A percentile compares a stretch with the other conserved stretches of the same genome.
Conservation (phyloP, 2,113 vertebrate genomes). For the Mastomys coucha region DNA sequence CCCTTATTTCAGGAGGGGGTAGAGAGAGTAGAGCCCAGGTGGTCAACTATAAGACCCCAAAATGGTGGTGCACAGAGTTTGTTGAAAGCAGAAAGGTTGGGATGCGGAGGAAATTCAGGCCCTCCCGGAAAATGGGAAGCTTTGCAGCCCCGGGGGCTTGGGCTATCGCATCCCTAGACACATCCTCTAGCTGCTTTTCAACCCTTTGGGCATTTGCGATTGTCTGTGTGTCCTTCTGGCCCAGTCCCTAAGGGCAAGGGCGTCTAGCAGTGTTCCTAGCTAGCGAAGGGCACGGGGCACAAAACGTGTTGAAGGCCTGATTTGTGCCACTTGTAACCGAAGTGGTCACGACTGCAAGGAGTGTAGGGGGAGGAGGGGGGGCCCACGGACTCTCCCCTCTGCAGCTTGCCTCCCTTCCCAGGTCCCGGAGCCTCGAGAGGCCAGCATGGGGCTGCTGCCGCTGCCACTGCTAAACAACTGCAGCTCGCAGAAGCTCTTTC, state of each 20-base stretch:
- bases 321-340: constrained; percentile 81
- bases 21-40: constrained; percentile 39
- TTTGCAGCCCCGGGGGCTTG: background rate
- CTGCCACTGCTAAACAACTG: constrained; percentile 80
- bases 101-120: constrained; percentile 58
- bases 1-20: background rate
- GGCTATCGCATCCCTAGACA: background rate
- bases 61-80: constrained; percentile 14
- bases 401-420: constrained; percentile 80
- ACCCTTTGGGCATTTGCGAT: background rate
- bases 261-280: constrained; percentile 56
- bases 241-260: constrained; percentile 74
- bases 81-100: constrained; percentile 35
- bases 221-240: constrained; percentile 68
- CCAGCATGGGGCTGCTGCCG: constrained; percentile 75
- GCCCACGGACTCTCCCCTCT: constrained; percentile 70
- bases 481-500: constrained; percentile 82
- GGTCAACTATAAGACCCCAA: background rate
- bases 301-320: constrained; percentile 77
- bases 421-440: constrained; percentile 81
- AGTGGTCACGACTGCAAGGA: constrained; percentile 83
- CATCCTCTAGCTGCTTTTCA: background rate
- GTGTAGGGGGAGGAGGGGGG: constrained; percentile 66
- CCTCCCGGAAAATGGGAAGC: constrained; percentile 45
- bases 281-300: constrained; percentile 71